Base-by-base conservation (phyloP, 2,113 vertebrate genomes). In the Leuciscus idus region DNA sequence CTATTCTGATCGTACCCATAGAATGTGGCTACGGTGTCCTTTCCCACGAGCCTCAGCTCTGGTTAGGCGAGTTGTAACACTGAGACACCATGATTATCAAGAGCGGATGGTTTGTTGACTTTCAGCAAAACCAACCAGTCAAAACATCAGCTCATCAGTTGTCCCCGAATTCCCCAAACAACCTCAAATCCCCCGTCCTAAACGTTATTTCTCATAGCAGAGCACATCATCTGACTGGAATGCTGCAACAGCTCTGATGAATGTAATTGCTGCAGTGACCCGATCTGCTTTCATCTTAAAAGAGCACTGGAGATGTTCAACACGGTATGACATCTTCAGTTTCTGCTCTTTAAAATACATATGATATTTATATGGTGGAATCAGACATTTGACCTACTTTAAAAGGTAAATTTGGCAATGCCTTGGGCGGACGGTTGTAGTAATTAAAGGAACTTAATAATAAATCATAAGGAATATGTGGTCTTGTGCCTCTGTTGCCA, bases 211-310 rank as follows among this genome's bases (percentile, higher is more conserved):
- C 57, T 39, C 77, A n/a, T 4, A 79, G 48, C 77, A 15, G 0
- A 43, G 36, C 59, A 39, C 83, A 62, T 84, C 72, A 84, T 13
- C 28, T 28, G 39, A 64, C 43, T 46, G 83, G 73, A 84, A 64
- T 77, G 83, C 55, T 48, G 19, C 77, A 61, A 77, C 36, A 62
- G 46, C 72, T 84, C 36, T 79, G 55, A 79, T 21, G 15, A 79
- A 26, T 66, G 72, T 33, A 36, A 70, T 15, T 28, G 59, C 36
- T 48, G 36, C 33, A 33, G 72, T 70, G 50, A 10, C 46, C 68
- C 8, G 64, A 84, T 73, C 46, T 84, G 68, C 12, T 84, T 39
- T 84, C 68, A 74, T 68, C 64, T 17, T 33, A 68, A 19, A 33
- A 68, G 28, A 68, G 64, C 64, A 68, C 28, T 33, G 28, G 64